Evolutionary conservation across 1,140 invertebrate species (phyloP).

Genomic region (Doryteuthis pealeii): DNA sequence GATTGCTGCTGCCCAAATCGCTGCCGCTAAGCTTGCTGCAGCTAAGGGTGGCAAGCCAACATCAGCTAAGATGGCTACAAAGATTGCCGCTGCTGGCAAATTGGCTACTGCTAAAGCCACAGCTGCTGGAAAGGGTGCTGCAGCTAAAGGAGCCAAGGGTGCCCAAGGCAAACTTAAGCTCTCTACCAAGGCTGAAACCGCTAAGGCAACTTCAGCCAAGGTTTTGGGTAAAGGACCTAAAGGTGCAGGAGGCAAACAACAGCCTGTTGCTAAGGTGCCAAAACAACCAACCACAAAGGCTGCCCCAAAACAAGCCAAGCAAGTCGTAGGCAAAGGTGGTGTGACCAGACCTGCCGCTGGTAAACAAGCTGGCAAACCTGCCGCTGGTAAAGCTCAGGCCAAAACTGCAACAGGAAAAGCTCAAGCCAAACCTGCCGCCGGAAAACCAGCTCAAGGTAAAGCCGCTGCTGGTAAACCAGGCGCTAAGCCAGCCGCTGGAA

Average conservation of each 20-base stretch:
- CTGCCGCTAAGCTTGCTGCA: background rate
- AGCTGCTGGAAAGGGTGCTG: no score
- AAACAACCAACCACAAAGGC: background rate
- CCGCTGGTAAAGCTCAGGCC: background rate
- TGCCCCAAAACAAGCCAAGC: background rate
- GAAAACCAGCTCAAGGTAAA: background rate
- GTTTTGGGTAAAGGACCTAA: slow-evolving; percentile 11
- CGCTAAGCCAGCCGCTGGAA: background rate
- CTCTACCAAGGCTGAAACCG: no score
- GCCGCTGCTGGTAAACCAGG: background rate
- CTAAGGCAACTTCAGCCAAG: no score
- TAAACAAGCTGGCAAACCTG: background rate
- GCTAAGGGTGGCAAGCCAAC: background rate
- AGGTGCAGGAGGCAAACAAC: slow-evolving; percentile 1
- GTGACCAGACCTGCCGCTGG: background rate
- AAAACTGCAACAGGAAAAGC: background rate
- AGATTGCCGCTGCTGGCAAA: no score
- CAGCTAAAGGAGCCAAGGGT: background rate
- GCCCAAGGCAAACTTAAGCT: no score
- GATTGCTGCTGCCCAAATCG: slow-evolving; percentile 1
- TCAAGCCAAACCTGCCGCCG: background rate
- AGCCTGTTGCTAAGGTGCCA: background rate
- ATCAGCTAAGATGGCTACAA: background rate
- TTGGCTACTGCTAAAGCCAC: no score
- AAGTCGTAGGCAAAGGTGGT: background rate